Base-by-base conservation (phyloP, 1,140 invertebrate species). In the Cyrtorhinus lividipennis region DNA sequence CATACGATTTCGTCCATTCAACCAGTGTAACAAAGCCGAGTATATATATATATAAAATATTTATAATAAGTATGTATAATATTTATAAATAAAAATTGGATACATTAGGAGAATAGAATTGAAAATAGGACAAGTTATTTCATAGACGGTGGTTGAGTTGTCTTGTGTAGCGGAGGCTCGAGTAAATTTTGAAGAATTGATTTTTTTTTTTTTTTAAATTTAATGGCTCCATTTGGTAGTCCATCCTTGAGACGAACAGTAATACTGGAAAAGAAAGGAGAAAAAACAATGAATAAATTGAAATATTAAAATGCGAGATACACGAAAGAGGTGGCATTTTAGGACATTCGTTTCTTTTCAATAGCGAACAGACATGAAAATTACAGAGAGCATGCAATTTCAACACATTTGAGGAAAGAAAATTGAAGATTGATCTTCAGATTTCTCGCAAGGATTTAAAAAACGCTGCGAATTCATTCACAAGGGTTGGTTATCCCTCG, bases 151-250 rank as follows among this genome's bases (percentile, higher is more conserved):
- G 20, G 20, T 53, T 53, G 48, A 53, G 48, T 22, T 15, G 48
- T 53, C 48, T 53, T 53, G 48, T 53, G 10, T 10, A 53, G 48
- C 10, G 10, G 48, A 53, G 48, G 48, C 20, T 53, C 48, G 48
- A 53, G 18, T 53, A 53, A 5, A 53, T 13, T 10, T 53, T n/a
- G n/a, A n/a, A n/a, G n/a, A n/a, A n/a, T n/a, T n/a, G n/a, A n/a
- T 53, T 53, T 5, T 12, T 10, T 53, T 53, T 53, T 53, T 53
- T 53, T 12, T 53, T 8, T 53, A 15, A 22, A 25, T 46, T 64
- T 66, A 66, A 30, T 66, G 66, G 57, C 62, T 67, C 66, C 66
- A 67, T 26, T 67, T 67, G 20, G 64, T 58, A 10, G 61, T 63
- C 66, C 66, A 67, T 15, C 66, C 66, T 30, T 59, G 58, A 26